Percentiles rank a stretch among this genome's conserved stretches.
These are phyloP conservation scores for Limonius californicus DNA, from an alignment of 1,140 invertebrate species.

Conservation along the genomic window DNA sequence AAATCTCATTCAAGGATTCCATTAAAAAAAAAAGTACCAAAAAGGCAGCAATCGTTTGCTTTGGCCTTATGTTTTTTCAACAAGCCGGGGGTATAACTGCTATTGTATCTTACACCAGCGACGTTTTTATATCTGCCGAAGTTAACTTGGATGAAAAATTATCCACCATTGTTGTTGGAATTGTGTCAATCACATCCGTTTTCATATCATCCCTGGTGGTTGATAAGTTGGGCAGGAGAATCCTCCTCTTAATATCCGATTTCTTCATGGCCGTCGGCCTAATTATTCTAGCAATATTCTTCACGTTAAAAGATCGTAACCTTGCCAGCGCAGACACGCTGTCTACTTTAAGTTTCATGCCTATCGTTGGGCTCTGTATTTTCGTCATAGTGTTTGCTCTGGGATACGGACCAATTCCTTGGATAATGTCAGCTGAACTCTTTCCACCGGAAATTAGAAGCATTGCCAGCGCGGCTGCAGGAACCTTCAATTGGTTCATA, in stretches of 20 bases:
- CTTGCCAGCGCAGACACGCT: constrained; percentile 27
- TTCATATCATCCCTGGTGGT: constrained; percentile 61
- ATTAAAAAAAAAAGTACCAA: constrained; percentile 53
- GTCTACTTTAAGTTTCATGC: constrained; percentile 56
- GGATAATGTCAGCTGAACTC: constrained; percentile 72
- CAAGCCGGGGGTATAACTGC: constrained; percentile 77
- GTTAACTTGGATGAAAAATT: constrained; percentile 55
- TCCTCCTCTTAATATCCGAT: constrained; percentile 65
- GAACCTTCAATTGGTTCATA: constrained; percentile 60
- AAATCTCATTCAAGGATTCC: constrained; percentile 44
- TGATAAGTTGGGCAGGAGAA: constrained; percentile 62
- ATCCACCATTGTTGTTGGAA: constrained; percentile 68
- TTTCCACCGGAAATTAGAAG: constrained; percentile 76
- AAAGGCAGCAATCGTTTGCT: constrained; percentile 62
- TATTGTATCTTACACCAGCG: constrained; percentile 76
- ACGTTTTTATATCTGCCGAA: constrained; percentile 68
- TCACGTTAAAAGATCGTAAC: constrained; percentile 53
- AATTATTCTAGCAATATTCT: constrained; percentile 63
- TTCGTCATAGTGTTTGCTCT: constrained; percentile 77
- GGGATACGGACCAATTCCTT: constrained; percentile 78
- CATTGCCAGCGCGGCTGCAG: constrained; percentile 69
- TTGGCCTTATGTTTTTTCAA: constrained; percentile 77
- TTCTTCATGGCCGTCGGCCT: constrained; percentile 60
- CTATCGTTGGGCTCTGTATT: constrained; percentile 66
- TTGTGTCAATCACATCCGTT: constrained; percentile 67